phyloP scores from a whole-genome alignment of 2,888 invertebrate genomes.

The Smittia sp. region DNA sequence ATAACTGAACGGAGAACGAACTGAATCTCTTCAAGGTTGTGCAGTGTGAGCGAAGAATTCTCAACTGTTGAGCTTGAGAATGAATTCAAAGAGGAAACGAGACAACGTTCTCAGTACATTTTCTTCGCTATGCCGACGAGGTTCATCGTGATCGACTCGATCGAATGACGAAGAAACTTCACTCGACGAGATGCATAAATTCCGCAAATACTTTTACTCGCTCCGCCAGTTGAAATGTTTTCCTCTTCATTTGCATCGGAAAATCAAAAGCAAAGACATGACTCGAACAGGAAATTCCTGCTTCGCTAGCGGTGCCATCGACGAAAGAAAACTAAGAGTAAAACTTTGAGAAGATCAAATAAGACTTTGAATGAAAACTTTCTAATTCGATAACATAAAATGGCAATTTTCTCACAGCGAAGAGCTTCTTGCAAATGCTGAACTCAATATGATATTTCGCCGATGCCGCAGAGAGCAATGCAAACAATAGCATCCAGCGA shows the following conservation, averaged over 20 bases:
- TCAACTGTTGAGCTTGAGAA: background rate
- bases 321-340: slow-evolving; percentile 5
- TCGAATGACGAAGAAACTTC: background rate
- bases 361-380: slow-evolving; percentile 17
- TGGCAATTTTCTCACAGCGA: slow-evolving; percentile 17
- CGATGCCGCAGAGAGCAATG: background rate
- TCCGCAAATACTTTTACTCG: background rate
- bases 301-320: background rate
- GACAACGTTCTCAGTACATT: background rate
- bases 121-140: background rate
- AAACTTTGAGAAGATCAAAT: background rate
- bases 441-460: background rate
- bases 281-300: slow-evolving; percentile 6
- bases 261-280: background rate
- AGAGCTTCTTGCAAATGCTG: slow-evolving; percentile 22
- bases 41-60: background rate
- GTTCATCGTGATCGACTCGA: background rate
- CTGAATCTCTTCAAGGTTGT: slow-evolving; percentile 13
- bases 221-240: background rate
- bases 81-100: background rate
- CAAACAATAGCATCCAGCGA: slow-evolving; percentile 34
- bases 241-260: background rate
- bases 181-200: background rate
- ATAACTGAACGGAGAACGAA: background rate
- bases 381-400: slow-evolving; percentile 26